A percentile compares a stretch with the other conserved stretches of the same genome.
These are phyloP conservation scores for Protonibea diacanthus DNA, from an alignment of 2,797 vertebrate species.

Conservation along the genomic window DNA sequence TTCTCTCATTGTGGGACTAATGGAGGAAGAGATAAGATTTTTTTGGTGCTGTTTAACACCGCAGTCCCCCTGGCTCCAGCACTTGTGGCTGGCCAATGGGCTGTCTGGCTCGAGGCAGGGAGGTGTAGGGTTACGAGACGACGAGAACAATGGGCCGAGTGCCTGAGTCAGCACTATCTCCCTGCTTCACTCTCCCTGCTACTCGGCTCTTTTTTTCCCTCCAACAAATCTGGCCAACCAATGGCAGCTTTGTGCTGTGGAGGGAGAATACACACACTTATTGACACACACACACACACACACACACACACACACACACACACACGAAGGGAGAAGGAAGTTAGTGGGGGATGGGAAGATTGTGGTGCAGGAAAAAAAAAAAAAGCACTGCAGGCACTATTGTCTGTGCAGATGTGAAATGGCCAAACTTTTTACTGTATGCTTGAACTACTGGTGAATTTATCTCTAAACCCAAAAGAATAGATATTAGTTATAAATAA, in stretches of 20 bases:
- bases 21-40: constrained; percentile 78
- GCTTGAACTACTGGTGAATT: not conserved
- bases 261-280: constrained; percentile 65
- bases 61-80: constrained; percentile 79
- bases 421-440: constrained; percentile 20
- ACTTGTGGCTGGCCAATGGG: constrained; percentile 72
- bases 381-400: constrained; percentile 43
- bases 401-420: constrained; percentile 74
- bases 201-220: constrained; percentile 70
- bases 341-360: constrained; percentile 77
- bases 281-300: constrained; percentile 28
- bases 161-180: constrained; percentile 85
- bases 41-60: constrained; percentile 75
- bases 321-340: constrained; percentile 55
- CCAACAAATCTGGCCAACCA: constrained; percentile 74
- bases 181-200: constrained; percentile 56
- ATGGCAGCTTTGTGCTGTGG: constrained; percentile 65
- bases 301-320: constrained; percentile 33
- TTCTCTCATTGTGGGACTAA: constrained; percentile 77
- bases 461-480: not conserved
- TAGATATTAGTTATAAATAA: not conserved
- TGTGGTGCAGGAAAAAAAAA: constrained; percentile 29
- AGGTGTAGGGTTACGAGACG: constrained; percentile 80
- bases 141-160: constrained; percentile 81
- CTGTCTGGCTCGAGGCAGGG: constrained; percentile 71